These are phyloP conservation scores for Morpho helenor DNA, from an alignment of 2,888 invertebrate species.

Conservation along the genomic window DNA sequence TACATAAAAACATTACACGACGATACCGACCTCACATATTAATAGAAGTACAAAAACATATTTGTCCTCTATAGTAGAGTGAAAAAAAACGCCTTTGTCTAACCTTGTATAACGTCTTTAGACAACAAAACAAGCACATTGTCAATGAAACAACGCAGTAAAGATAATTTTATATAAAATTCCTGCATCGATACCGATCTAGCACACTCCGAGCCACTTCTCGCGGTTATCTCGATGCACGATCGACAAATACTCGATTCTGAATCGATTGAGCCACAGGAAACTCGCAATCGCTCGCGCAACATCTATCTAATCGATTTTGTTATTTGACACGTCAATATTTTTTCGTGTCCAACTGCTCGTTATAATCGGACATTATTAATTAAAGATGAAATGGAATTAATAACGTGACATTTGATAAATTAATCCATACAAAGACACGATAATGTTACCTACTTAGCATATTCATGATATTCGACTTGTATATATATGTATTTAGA, in stretches of 20 bases:
- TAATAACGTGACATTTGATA: too few relatives aligned
- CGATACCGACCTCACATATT: too few relatives aligned
- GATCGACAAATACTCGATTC: conserved; percentile 34
- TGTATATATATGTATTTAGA: too few relatives aligned
- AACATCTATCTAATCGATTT: conserved; percentile 34
- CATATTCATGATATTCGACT: too few relatives aligned
- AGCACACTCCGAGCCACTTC: conserved; percentile 27
- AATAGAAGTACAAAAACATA: too few relatives aligned
- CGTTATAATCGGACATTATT: neutral
- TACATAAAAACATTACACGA: too few relatives aligned
- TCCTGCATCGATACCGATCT: conserved; percentile 22
- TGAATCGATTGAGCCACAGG: conserved; percentile 31
- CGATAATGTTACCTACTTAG: too few relatives aligned
- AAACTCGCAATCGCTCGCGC: conserved; percentile 21
- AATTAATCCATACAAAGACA: too few relatives aligned
- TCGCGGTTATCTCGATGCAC: conserved; percentile 23
- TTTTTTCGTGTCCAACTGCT: conserved; percentile 13
- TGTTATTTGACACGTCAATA: conserved; percentile 26
- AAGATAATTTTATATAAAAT: conserved; percentile 27
- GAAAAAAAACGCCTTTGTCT: too few relatives aligned
- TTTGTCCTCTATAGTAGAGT: too few relatives aligned
- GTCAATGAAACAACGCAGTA: conserved; percentile 20
- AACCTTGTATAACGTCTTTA: neutral
- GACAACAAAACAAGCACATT: conserved; percentile 12
- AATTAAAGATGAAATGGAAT: neutral